Percentiles rank a stretch among this genome's conserved stretches.
Conservation (phyloP, 2,797 vertebrate species). For the Kryptolebias ocellatus region DNA sequence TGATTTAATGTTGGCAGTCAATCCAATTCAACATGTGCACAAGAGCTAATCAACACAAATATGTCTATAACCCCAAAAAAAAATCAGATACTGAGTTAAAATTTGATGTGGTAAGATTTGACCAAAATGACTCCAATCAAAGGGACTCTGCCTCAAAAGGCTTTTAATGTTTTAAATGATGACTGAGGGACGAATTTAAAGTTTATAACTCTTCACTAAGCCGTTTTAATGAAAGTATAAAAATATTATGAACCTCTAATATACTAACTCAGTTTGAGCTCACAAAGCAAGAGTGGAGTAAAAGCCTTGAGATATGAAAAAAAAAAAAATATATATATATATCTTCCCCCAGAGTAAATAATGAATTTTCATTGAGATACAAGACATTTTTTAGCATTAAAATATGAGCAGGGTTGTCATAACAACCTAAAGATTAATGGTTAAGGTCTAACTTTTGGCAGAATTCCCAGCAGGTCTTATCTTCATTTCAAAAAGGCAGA, state of each 20-base stretch:
- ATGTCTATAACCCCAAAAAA: too few relatives aligned
- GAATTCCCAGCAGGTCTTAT: slow-evolving; percentile 42
- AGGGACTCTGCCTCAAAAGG: too few relatives aligned
- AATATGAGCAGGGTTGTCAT: slow-evolving; percentile 32
- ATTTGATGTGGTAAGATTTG: too few relatives aligned
- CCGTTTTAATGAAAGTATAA: slow-evolving; percentile 3
- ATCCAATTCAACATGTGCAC: too few relatives aligned
- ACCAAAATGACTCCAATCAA: too few relatives aligned
- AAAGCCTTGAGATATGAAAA: background rate
- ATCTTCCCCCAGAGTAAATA: background rate
- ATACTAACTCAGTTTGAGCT: background rate
- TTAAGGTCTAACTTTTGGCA: slow-evolving; percentile 22
- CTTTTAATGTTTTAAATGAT: too few relatives aligned
- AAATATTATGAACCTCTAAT: slow-evolving; percentile 4
- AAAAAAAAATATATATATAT: background rate
- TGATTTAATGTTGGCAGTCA: too few relatives aligned
- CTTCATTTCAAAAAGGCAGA: slow-evolving; percentile 29
- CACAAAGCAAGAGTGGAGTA: background rate
- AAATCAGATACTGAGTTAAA: too few relatives aligned
- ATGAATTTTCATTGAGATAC: background rate
- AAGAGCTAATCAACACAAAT: too few relatives aligned
- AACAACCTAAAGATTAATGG: slow-evolving; percentile 41
- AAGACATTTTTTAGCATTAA: slow-evolving; percentile 2
- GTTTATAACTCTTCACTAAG: background rate
- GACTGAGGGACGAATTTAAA: background rate